Evolutionary conservation across 2,113 vertebrate genomes (phyloP).

Genomic region (Ciconia stormi): DNA sequence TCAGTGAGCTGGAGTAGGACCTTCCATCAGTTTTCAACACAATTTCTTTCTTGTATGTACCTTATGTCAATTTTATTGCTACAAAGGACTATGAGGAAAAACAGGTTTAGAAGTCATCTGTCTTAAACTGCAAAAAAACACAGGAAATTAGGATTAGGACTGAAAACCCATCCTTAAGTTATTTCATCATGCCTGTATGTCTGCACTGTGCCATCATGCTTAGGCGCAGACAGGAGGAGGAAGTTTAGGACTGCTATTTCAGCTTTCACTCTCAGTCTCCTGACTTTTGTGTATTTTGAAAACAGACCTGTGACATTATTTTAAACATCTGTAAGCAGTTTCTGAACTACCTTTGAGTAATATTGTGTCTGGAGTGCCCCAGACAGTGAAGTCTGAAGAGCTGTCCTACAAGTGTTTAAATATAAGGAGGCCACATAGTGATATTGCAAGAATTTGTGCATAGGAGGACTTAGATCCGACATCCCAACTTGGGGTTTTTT

Average conservation of each 20-base stretch:
- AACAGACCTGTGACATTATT: background rate
- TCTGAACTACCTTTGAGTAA: background rate
- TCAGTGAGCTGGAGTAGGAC: background rate
- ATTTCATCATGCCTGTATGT: background rate
- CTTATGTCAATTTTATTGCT: background rate
- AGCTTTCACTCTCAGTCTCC: background rate
- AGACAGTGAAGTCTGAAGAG: background rate
- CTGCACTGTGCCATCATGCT: background rate
- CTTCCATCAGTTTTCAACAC: background rate
- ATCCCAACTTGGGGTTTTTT: background rate
- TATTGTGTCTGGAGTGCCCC: background rate
- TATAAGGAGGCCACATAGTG: background rate
- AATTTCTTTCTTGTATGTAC: background rate
- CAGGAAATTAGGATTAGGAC: background rate
- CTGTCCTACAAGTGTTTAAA: background rate
- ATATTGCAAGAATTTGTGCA: background rate
- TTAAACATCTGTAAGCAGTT: background rate
- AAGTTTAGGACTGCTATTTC: background rate
- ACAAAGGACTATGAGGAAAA: background rate
- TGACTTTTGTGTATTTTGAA: background rate
- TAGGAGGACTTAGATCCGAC: background rate
- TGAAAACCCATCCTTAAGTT: background rate
- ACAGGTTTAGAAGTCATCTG: background rate
- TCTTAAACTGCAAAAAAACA: background rate
- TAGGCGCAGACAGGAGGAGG: background rate